Conservation (phyloP, 1,140 invertebrate genomes). For the Alviniconcha marisindica region DNA sequence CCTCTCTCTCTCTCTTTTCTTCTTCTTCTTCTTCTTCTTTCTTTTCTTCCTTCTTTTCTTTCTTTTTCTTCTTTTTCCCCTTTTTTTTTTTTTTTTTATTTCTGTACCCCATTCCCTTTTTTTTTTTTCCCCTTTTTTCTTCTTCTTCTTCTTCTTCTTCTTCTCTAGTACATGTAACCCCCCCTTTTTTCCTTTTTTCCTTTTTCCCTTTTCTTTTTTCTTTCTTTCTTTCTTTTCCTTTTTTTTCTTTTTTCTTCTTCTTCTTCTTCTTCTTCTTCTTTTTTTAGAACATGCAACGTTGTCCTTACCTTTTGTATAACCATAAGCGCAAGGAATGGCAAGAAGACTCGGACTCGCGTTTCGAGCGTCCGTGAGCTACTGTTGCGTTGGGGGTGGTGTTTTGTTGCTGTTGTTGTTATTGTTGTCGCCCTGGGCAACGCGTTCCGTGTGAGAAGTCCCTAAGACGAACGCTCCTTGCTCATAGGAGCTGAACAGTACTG, state of each 20-base stretch:
- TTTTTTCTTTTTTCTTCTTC: not conserved
- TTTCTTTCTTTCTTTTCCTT: not conserved
- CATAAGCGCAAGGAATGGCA: too few relatives aligned
- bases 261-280: not conserved
- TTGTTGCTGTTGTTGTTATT: too few relatives aligned
- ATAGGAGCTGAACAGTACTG: too few relatives aligned
- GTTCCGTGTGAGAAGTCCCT: too few relatives aligned
- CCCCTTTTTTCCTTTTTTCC: slow-evolving; percentile 9
- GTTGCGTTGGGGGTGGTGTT: too few relatives aligned
- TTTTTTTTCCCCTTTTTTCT: not conserved
- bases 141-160: not conserved
- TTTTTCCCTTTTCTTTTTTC: not conserved
- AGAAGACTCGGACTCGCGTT: too few relatives aligned
- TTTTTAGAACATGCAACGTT: not conserved
- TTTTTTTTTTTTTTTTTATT: not conserved
- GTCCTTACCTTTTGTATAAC: not conserved
- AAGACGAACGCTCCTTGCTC: too few relatives aligned
- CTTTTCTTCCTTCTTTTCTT: not conserved
- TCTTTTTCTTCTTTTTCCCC: not conserved
- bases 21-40: not conserved
- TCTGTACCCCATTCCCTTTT: not conserved
- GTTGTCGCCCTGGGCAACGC: too few relatives aligned
- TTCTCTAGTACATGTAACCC: not conserved
- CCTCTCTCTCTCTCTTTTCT: not conserved
- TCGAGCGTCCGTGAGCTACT: too few relatives aligned